Conservation (phyloP, 1,140 invertebrate genomes). For the Caenorhabditis brenneri region DNA sequence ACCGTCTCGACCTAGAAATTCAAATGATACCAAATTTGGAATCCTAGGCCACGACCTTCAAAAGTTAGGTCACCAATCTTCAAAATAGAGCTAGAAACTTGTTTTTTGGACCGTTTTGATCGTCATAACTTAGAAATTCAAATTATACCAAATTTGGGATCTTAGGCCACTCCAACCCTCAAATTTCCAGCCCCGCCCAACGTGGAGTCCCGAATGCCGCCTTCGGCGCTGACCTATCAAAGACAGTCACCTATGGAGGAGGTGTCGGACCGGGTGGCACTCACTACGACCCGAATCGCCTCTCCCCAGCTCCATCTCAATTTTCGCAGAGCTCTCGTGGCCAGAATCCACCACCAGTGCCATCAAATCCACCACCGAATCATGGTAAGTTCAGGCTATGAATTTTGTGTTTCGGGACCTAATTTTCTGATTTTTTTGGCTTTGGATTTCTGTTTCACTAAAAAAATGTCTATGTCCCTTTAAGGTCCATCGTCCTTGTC, state of each 20-base stretch:
- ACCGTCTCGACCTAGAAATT: no score
- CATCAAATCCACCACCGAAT: conserved; percentile 23
- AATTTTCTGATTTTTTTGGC: neutral
- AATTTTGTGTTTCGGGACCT: neutral
- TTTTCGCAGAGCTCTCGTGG: neutral
- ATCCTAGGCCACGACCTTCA: no score
- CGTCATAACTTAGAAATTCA: no score
- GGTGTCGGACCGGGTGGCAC: conserved; percentile 4
- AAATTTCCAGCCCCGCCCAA: conserved; percentile 24
- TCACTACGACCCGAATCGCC: conserved; percentile 9
- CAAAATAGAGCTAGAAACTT: no score
- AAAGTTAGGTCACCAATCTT: no score
- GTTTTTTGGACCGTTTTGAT: no score
- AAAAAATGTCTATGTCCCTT: neutral
- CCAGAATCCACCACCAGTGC: conserved; percentile 28
- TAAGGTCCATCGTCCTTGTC: neutral
- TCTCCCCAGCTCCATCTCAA: conserved; percentile 7
- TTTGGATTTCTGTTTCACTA: neutral
- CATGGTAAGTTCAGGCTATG: neutral
- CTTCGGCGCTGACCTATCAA: neutral
- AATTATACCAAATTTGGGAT: no score
- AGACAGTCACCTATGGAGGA: conserved; percentile 8
- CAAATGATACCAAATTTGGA: no score
- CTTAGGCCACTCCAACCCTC: no score
- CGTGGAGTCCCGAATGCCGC: conserved; percentile 40